A percentile compares a stretch with the other conserved stretches of the same genome.
These are phyloP conservation scores for Stenolophus ochropezus DNA, from an alignment of 2,888 invertebrate genomes.

Conservation along the genomic window DNA sequence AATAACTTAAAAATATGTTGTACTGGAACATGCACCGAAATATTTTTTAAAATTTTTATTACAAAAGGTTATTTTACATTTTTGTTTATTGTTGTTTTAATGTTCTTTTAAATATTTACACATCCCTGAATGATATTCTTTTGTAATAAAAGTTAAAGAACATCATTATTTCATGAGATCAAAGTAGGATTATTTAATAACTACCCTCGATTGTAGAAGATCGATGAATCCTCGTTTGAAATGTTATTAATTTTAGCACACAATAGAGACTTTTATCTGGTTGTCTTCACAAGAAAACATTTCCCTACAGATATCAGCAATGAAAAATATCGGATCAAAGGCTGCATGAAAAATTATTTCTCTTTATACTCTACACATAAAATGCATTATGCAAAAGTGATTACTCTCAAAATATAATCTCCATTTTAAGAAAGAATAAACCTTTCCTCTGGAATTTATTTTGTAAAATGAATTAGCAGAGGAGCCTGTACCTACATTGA, in stretches of 20 bases:
- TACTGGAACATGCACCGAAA: no score
- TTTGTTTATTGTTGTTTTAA: neutral
- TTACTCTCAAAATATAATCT: constrained; percentile 9
- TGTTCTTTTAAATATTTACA: neutral
- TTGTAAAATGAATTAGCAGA: neutral
- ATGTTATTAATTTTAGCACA: constrained; percentile 48
- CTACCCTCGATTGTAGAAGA: constrained; percentile 13
- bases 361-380: constrained; percentile 11
- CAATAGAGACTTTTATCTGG: constrained; percentile 47
- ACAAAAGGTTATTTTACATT: neutral
- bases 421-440: neutral
- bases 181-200: constrained; percentile 38
- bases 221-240: constrained; percentile 31
- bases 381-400: constrained; percentile 31
- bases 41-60: no score
- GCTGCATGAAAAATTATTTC: constrained; percentile 8
- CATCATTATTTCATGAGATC: neutral
- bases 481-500: neutral
- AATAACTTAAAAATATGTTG: no score
- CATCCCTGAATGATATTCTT: neutral
- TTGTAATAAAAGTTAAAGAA: neutral
- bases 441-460: neutral
- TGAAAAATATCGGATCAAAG: constrained; percentile 14
- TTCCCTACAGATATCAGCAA: constrained; percentile 18
- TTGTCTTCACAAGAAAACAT: constrained; percentile 15